phyloP scores from a whole-genome alignment of 92 coral and sea anemone species.

The Muricea muricata region DNA sequence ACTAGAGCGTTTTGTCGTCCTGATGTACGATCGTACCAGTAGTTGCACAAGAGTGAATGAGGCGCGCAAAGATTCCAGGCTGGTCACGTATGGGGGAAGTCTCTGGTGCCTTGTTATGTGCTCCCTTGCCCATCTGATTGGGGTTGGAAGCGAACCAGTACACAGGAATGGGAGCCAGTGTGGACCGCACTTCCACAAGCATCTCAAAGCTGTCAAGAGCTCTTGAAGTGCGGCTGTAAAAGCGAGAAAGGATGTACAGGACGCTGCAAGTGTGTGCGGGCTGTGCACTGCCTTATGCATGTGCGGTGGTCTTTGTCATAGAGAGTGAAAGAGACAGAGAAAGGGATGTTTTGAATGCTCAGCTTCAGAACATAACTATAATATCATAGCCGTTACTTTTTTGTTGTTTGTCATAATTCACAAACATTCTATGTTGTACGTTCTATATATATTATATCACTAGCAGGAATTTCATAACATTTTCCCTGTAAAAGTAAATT shows the following conservation, averaged over 20 bases:
- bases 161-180: constrained; percentile 37
- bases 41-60: too few species aligned
- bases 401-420: too few species aligned
- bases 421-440: too few species aligned
- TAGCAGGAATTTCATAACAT: too few species aligned
- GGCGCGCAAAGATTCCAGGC: too few species aligned
- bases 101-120: constrained; percentile 52
- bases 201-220: constrained; percentile 71
- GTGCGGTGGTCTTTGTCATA: constrained; percentile 51
- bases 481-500: too few species aligned
- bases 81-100: constrained; percentile 65
- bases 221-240: constrained; percentile 67
- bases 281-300: constrained; percentile 68
- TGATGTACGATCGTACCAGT: not conserved
- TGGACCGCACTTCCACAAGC: constrained; percentile 73
- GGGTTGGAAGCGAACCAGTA: constrained; percentile 67
- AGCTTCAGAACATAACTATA: too few species aligned
- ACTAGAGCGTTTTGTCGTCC: too few species aligned
- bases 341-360: too few species aligned
- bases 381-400: too few species aligned
- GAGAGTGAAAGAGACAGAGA: too few species aligned
- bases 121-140: constrained; percentile 69
- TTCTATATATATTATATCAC: too few species aligned
- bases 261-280: constrained; percentile 62
- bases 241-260: constrained; percentile 57